Base-by-base conservation (phyloP, 2,113 vertebrate genomes). In the Stegostoma tigrinum region DNA sequence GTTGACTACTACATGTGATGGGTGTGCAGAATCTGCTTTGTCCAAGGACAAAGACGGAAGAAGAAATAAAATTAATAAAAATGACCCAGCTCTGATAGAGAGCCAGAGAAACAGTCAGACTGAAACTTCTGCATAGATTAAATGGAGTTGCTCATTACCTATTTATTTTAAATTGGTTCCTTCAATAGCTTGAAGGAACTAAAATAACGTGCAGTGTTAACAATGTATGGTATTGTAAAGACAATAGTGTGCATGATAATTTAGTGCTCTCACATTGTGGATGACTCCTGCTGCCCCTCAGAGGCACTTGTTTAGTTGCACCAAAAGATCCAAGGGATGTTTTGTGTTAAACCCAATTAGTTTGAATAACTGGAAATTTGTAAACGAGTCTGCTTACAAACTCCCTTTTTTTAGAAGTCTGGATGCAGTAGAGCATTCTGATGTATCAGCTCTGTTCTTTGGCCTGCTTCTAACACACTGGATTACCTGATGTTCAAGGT, bases 131-230 rank as follows among this genome's bases (percentile, higher is more conserved):
- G 38, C 80, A 83, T 83, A 42, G 80, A 83, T 83, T 83, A 83
- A 83, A 83, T 83, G 80, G n/a, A 83, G 80, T 83, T 83, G 45
- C 80, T 83, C 80, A 83, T 83, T 83, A 42, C 80, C 80, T 83
- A 45, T 38, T 83, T 83, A 21, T 83, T 6, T 42, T 83, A 83
- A 42, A 21, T 83, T 42, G 42, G 80, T 19, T 42, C 5, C n/a
- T 45, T 83, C 80, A 23, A 19, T 17, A 5, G 78, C 15, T 80
- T 80, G 78, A 80, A 80, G n/a, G 78, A 80, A 17, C 38, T 83
- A 83, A 23, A 83, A 42, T 83, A 83, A 42, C 38, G 23, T 42
- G 80, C 80, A 7, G 80, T 21, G 80, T 83, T 83, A 83, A 83
- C 21, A 42, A 42, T 38, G 38, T 42, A 3, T 83, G 38, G 38